Conservation (phyloP, 2,113 vertebrate species). For the Archocentrus centrarchus region DNA sequence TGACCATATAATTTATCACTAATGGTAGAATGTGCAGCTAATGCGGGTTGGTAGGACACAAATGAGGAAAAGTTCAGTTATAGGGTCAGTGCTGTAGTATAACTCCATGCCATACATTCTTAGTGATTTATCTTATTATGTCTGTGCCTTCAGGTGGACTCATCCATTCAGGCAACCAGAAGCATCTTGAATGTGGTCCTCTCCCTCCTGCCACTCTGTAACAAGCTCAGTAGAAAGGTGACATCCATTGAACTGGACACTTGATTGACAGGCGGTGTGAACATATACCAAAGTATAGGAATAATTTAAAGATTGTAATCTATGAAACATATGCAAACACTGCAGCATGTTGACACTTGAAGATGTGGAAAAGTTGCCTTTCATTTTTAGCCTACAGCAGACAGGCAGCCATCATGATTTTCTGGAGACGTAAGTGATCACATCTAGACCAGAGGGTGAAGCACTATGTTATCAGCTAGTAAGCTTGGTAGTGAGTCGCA, state of each 20-base stretch:
- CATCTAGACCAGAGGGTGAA: background rate
- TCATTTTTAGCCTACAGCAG: background rate
- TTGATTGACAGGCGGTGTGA: background rate
- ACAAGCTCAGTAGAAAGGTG: slow-evolving; percentile 89
- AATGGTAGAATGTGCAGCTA: background rate
- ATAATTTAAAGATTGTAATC: background rate
- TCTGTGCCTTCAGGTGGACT: slow-evolving; percentile 86
- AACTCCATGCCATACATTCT: background rate
- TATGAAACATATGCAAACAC: background rate
- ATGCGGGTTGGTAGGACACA: background rate
- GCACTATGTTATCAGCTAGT: background rate
- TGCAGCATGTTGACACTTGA: background rate
- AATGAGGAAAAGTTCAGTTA: slow-evolving; percentile 16
- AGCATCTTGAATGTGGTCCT: slow-evolving; percentile 85
- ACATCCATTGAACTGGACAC: background rate
- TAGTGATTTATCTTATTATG: background rate
- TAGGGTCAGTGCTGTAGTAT: background rate
- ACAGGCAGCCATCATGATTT: background rate
- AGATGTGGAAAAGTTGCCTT: background rate
- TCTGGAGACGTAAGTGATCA: background rate
- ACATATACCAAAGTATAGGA: background rate
- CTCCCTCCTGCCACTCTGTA: slow-evolving; percentile 88
- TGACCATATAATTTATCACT: slow-evolving; percentile 19
- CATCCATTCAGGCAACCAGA: slow-evolving; percentile 89
- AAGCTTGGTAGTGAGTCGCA: background rate